Base-by-base conservation (phyloP, 2,797 vertebrate species). In the Enteromius treurensis region DNA sequence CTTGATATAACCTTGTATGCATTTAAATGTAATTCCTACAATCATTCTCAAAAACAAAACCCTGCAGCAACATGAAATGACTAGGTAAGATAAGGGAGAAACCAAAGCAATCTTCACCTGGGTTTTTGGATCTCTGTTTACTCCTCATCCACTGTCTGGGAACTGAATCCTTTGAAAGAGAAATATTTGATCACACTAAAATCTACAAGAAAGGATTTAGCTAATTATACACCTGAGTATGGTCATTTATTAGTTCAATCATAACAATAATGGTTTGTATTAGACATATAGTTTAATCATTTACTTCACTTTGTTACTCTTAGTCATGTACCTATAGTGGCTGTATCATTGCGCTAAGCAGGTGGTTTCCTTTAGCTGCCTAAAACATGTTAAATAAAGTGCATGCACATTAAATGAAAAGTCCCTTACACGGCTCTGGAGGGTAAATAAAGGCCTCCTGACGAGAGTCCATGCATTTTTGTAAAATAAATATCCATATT, bases 31-130 rank as follows among this genome's bases (percentile, higher is more conserved):
- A 60, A 0, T 29, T 77, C 1, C 3, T 10, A 55, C n/a, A 58
- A 3, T 34, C 1, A 53, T n/a, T 32, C 14, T 34, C 10, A 19
- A 42, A 70, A 6, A 70, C 19, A 19, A 42, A 70, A 6, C 23
- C 26, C 8, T 70, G 29, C 11, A 34, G 17, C 19, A 34, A 10
- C 17, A 53, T 74, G 26, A 74, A 53, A 71, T 32, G 17, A 74
- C 45, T 5, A 29, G 2, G 70, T 68, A 69, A 29, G 17, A 49
- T 5, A 2, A 5, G 19, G 6, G 5, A 58, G 13, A 55, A 8
- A 26, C n/a, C 6, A 77, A 77, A 47, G 23, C 1, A 45, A 77
- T 26, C 23, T 65, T 76, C 9, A 88, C 89, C 86, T 88, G 60
- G 1, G 3, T 75, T 42, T 49, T 49, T 71, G 37, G 79, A 86